These are phyloP conservation scores for Macrophya alboannulata DNA, from an alignment of 2,888 invertebrate species.

Conservation along the genomic window DNA sequence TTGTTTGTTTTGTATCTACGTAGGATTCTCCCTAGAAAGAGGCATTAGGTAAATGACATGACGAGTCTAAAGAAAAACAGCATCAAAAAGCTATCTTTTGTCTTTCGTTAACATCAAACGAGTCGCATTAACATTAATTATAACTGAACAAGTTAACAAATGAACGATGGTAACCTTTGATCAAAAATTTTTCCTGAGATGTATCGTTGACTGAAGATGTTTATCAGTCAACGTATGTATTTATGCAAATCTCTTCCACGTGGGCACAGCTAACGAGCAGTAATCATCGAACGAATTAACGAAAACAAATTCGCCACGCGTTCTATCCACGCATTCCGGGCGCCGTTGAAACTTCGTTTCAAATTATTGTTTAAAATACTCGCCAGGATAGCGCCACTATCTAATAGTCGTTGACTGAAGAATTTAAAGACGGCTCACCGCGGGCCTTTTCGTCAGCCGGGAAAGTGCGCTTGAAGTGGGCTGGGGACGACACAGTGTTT, in stretches of 20 bases:
- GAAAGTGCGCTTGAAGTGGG: no score
- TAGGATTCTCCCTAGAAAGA: no score
- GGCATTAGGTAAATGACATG: not conserved
- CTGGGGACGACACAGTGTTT: no score
- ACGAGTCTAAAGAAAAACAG: not conserved
- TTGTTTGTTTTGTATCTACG: no score
- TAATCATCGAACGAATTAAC: not conserved
- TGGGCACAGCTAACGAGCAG: not conserved
- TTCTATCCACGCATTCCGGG: not conserved
- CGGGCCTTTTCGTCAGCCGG: no score
- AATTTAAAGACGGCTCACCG: no score
- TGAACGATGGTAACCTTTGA: not conserved
- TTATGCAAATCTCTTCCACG: not conserved
- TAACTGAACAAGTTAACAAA: not conserved
- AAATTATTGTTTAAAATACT: conserved; percentile 1
- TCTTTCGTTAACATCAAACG: not conserved
- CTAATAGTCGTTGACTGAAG: not conserved
- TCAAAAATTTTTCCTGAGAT: not conserved
- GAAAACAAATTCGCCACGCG: not conserved
- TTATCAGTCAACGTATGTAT: not conserved
- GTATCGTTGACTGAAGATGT: no score
- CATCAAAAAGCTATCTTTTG: not conserved
- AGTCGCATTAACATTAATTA: not conserved
- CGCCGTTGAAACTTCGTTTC: not conserved
- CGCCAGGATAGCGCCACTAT: not conserved